phyloP scores from a whole-genome alignment of 1,140 invertebrate species.

The Drosophila melanica region DNA sequence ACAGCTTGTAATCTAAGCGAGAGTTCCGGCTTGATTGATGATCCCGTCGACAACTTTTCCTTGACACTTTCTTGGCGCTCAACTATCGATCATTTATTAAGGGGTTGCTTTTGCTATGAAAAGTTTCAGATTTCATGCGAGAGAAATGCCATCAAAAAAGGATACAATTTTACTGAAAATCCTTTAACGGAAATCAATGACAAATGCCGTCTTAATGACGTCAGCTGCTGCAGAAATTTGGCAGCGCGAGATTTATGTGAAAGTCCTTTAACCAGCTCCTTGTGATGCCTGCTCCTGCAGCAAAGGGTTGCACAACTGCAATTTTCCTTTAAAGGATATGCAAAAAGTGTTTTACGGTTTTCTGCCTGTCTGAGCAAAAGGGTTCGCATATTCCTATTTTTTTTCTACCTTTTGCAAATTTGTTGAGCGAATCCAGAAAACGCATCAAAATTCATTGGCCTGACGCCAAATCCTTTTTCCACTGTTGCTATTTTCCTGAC shows the following conservation, averaged over 20 bases:
- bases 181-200: slow-evolving; percentile 66
- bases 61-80: slow-evolving; percentile 35
- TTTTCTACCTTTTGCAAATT: slow-evolving; percentile 10
- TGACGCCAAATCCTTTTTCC: slow-evolving; percentile 55
- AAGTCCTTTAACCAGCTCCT: slow-evolving; percentile 32
- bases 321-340: slow-evolving; percentile 38
- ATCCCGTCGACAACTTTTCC: slow-evolving; percentile 18
- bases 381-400: slow-evolving; percentile 22
- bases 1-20: slow-evolving; percentile 34
- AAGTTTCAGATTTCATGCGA: slow-evolving; percentile 66
- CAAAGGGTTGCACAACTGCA: slow-evolving; percentile 58
- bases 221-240: slow-evolving; percentile 64
- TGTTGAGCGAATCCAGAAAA: slow-evolving; percentile 13
- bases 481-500: slow-evolving; percentile 58
- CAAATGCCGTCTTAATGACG: slow-evolving; percentile 73
- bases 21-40: slow-evolving; percentile 38
- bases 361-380: slow-evolving; percentile 74
- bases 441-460: slow-evolving; percentile 51
- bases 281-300: slow-evolving; percentile 14
- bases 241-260: slow-evolving; percentile 68
- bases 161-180: slow-evolving; percentile 60
- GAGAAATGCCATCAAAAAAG: slow-evolving; percentile 44
- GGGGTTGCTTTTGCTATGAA: slow-evolving; percentile 29
- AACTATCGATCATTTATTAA: slow-evolving; percentile 54
- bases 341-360: slow-evolving; percentile 72